A percentile compares a stretch with the other conserved stretches of the same genome.
These are phyloP conservation scores for Calephelis perditalis DNA, from an alignment of 2,888 invertebrate genomes.

Conservation along the genomic window DNA sequence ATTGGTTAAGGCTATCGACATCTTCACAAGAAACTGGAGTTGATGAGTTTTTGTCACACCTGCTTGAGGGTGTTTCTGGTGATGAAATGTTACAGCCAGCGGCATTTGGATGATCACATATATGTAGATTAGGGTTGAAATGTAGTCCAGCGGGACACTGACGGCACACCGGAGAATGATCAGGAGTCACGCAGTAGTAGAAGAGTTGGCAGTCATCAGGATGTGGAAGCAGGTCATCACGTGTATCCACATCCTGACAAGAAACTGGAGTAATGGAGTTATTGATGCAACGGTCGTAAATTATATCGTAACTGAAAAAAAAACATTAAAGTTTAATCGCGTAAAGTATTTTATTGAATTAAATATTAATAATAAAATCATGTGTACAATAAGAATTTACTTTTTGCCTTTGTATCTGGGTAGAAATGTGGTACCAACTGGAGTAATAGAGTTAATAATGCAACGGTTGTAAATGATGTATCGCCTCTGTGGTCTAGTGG, in stretches of 20 bases:
- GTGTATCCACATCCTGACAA: not conserved
- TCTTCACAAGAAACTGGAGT: not conserved
- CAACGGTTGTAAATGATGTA: not conserved
- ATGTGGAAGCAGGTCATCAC: not conserved
- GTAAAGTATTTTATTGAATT: too few species aligned
- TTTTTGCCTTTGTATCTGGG: too few species aligned
- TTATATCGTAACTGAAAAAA: too few species aligned
- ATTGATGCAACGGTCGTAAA: not conserved
- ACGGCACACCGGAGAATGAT: not conserved
- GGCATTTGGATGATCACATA: not conserved
- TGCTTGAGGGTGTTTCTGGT: too few species aligned
- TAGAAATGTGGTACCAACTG: not conserved
- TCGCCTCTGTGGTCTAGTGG: too few species aligned
- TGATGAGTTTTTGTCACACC: too few species aligned
- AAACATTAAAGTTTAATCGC: too few species aligned
- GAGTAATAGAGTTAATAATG: not conserved
- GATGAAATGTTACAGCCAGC: not conserved
- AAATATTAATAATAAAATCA: too few species aligned
- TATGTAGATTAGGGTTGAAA: conserved; percentile 3
- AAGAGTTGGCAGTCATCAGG: conserved; percentile 13
- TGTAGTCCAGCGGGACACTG: not conserved
- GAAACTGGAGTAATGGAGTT: conserved; percentile 8
- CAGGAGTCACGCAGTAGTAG: conserved; percentile 9
- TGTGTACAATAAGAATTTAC: too few species aligned
- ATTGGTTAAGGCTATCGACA: too few species aligned